Conservation (phyloP, 2,113 vertebrate genomes). For the Henicopernis longicauda region DNA sequence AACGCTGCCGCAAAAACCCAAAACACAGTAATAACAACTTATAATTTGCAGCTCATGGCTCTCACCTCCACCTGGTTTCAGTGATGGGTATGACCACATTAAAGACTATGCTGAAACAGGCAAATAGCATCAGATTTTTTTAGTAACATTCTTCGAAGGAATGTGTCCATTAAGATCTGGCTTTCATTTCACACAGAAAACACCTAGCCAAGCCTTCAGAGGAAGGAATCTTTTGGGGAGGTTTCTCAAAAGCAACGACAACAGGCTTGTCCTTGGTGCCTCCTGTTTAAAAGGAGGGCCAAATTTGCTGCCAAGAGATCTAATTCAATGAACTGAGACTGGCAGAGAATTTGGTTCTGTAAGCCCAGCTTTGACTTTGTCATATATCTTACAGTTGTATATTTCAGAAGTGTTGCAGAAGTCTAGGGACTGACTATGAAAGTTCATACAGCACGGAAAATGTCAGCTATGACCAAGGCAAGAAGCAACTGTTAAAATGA, state of each 20-base stretch:
- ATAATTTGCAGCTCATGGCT: background rate
- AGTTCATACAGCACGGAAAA: background rate
- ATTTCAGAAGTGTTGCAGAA: background rate
- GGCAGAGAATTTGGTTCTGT: background rate
- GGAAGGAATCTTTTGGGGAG: background rate
- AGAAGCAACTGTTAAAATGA: background rate
- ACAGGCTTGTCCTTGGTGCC: background rate
- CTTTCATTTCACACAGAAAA: background rate
- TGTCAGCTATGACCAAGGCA: background rate
- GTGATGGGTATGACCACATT: background rate
- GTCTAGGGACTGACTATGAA: background rate
- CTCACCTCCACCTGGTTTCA: background rate
- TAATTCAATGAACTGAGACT: background rate
- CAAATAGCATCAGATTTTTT: background rate
- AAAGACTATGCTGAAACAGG: background rate
- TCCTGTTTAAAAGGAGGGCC: background rate
- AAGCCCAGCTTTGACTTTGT: background rate
- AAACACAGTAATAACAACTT: background rate
- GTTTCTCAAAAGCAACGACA: background rate
- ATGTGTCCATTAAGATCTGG: background rate
- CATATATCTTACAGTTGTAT: fast-evolving
- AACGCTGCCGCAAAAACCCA: too few relatives aligned
- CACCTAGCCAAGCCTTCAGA: background rate
- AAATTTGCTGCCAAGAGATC: background rate
- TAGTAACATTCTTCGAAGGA: background rate